A percentile compares a stretch with the other conserved stretches of the same genome.
Evolutionary conservation across 2,797 vertebrate genomes (phyloP).

Genomic region (Vireo griseus): DNA sequence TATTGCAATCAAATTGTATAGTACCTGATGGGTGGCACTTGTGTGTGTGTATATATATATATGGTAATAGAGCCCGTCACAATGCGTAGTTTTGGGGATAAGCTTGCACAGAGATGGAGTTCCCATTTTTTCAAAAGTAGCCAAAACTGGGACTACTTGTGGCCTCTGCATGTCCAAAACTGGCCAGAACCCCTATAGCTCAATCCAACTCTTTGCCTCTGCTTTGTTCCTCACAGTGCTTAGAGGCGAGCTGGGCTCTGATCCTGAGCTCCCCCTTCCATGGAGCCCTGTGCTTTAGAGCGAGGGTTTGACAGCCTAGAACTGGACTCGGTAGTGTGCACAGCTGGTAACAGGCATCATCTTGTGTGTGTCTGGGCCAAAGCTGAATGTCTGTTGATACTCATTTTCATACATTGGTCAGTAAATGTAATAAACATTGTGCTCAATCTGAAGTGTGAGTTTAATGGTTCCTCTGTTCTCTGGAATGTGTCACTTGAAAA

Average conservation of each 20-base stretch:
- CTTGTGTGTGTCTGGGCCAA: background rate
- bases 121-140: background rate
- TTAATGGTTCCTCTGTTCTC: background rate
- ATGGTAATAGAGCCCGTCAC: background rate
- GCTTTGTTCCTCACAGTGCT: fast-evolving
- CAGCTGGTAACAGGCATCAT: background rate
- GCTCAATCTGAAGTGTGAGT: background rate
- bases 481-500: background rate
- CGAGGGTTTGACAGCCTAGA: background rate
- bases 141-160: background rate
- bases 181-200: background rate
- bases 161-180: background rate
- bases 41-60: fast-evolving
- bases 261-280: background rate
- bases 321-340: background rate
- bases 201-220: background rate
- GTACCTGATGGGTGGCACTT: too few species aligned
- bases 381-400: background rate
- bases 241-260: background rate
- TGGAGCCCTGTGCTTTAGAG: fast-evolving
- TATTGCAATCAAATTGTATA: background rate
- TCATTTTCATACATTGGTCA: background rate
- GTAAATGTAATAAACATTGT: background rate
- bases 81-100: background rate
- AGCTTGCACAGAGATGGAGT: background rate